Conservation (phyloP, 2,113 vertebrate species). For the Alouatta palliata region DNA sequence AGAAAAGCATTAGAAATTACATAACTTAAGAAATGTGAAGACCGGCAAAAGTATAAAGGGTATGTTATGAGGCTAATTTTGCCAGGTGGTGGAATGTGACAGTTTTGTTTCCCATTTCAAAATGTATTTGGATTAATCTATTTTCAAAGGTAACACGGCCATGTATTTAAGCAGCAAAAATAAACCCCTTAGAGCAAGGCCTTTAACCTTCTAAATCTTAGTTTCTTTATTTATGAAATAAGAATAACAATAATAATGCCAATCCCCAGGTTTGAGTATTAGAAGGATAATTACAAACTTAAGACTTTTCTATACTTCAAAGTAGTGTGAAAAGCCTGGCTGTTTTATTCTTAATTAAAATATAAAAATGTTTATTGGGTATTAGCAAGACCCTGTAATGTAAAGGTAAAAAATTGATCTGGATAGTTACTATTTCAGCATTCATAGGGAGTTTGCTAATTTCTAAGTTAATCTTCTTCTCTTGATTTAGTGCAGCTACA, state of each 20-base stretch:
- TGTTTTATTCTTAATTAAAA: constrained; percentile 13
- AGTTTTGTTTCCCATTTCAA: background rate
- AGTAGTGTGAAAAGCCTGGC: background rate
- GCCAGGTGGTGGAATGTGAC: background rate
- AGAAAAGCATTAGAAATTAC: constrained; percentile 42
- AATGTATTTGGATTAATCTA: background rate
- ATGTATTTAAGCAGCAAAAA: background rate
- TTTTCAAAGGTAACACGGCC: constrained; percentile 27
- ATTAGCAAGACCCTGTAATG: background rate
- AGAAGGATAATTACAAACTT: constrained; percentile 1
- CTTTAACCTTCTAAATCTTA: constrained; percentile 6
- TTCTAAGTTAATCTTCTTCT: background rate
- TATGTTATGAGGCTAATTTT: constrained; percentile 27
- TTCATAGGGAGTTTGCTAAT: background rate
- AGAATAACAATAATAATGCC: background rate
- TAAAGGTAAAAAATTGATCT: background rate
- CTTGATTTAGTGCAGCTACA: background rate
- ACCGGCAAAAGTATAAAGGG: background rate
- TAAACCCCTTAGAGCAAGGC: background rate
- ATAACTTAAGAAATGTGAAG: constrained; percentile 31
- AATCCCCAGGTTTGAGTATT: background rate
- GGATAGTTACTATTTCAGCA: background rate
- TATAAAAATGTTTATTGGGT: background rate
- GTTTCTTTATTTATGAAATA: constrained; percentile 35
- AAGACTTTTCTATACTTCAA: background rate